Evolutionary conservation across 2,888 invertebrate genomes (phyloP).

Genomic region (Euclidia mi): DNA sequence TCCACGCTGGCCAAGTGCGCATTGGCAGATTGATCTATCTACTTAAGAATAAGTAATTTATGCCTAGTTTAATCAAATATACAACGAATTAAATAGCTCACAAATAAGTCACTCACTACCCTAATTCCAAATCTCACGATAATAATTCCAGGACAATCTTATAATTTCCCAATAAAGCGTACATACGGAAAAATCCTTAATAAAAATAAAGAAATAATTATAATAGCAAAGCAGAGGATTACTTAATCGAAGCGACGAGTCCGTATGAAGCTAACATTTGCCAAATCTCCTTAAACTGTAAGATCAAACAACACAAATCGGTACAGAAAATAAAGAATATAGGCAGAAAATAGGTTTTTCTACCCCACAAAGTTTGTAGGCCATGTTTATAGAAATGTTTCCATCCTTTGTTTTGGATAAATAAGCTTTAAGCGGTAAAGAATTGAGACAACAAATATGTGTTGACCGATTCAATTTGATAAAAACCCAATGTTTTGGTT

Average conservation of each 20-base stretch:
- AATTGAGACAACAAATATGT: conserved; percentile 4
- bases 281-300: conserved; percentile 14
- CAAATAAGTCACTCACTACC: no score
- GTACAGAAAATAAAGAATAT: conserved; percentile 27
- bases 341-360: conserved; percentile 31
- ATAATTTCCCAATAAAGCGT: no score
- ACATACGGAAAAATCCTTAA: not conserved
- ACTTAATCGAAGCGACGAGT: not conserved
- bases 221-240: not conserved
- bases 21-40: no score
- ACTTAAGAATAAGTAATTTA: no score
- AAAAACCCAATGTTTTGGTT: no score
- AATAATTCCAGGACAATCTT: no score
- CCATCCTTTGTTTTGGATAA: conserved; percentile 26
- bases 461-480: conserved; percentile 3
- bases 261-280: conserved; percentile 8
- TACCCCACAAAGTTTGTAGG: conserved; percentile 15
- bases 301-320: conserved; percentile 34
- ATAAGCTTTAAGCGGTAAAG: conserved; percentile 12
- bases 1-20: no score
- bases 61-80: no score
- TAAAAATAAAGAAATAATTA: not conserved
- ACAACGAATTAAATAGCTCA: no score
- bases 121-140: no score
- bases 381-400: conserved; percentile 24